phyloP scores from a whole-genome alignment of 2,888 invertebrate species.

The Epistrophe grossulariae region DNA sequence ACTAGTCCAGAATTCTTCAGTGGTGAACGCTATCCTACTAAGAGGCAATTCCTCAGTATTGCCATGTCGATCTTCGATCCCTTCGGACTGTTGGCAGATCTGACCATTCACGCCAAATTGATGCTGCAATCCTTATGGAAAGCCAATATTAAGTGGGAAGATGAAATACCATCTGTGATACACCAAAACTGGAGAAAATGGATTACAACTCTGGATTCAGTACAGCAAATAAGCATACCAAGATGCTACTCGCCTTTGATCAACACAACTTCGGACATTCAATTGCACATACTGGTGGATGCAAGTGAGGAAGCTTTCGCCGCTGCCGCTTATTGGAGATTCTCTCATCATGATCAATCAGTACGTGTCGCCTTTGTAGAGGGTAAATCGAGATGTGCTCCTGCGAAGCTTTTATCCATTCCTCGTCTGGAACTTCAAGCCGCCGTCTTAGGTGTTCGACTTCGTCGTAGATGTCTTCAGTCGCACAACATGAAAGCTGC shows the following conservation, averaged over 20 bases:
- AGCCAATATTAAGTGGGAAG: too few relatives aligned
- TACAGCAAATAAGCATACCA: too few relatives aligned
- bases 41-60: constrained; percentile 24
- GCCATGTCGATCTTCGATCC: constrained; percentile 18
- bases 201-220: too few relatives aligned
- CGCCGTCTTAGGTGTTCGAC: too few relatives aligned
- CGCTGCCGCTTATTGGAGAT: constrained; percentile 25
- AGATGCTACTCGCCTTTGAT: too few relatives aligned
- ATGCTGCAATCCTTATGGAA: too few relatives aligned
- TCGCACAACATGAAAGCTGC: too few relatives aligned
- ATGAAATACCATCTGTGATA: too few relatives aligned
- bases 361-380: constrained; percentile 5
- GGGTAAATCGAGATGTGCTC: constrained; percentile 28
- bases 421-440: background rate
- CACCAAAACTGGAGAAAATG: too few relatives aligned
- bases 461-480: too few relatives aligned
- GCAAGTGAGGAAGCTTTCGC: background rate
- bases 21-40: constrained; percentile 2
- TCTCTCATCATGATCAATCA: background rate
- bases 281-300: too few relatives aligned
- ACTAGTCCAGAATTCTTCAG: background rate
- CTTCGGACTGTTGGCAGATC: constrained; percentile 18
- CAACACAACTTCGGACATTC: too few relatives aligned
- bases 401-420: constrained; percentile 15
- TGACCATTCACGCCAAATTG: constrained; percentile 13